Evolutionary conservation across 2,888 invertebrate species (phyloP).

Genomic region (Polydesmus complanatus): DNA sequence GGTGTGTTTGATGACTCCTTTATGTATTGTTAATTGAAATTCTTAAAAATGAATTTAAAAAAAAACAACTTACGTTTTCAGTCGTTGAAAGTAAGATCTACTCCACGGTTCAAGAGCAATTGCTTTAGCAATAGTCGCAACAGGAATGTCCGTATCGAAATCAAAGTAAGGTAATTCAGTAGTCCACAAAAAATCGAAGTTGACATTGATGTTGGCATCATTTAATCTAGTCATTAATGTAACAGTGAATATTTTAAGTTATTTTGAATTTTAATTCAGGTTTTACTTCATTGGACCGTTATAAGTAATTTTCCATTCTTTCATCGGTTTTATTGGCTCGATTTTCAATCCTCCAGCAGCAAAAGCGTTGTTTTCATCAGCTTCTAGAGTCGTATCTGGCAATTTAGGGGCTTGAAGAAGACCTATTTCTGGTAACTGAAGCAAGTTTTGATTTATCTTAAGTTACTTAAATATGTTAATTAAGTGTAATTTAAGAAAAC

Average conservation of each 20-base stretch:
- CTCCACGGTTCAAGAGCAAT: slow-evolving; percentile 63
- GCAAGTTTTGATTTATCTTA: slow-evolving; percentile 7
- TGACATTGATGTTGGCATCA: slow-evolving; percentile 40
- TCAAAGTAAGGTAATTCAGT: slow-evolving; percentile 51
- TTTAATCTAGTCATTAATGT: slow-evolving; percentile 7
- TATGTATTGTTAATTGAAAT: neutral
- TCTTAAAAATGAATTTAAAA: neutral
- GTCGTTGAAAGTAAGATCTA: slow-evolving; percentile 47
- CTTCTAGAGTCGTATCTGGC: slow-evolving; percentile 53
- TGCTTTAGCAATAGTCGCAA: slow-evolving; percentile 50
- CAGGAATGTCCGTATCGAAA: slow-evolving; percentile 56
- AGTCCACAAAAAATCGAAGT: slow-evolving; percentile 47
- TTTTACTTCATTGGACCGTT: slow-evolving; percentile 49
- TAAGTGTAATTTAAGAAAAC: neutral
- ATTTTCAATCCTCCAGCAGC: slow-evolving; percentile 55
- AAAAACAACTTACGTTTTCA: slow-evolving; percentile 43
- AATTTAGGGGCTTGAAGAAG: slow-evolving; percentile 51
- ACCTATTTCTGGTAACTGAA: slow-evolving; percentile 51
- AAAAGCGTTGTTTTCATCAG: slow-evolving; percentile 38
- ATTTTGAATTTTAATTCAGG: neutral
- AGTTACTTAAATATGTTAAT: neutral
- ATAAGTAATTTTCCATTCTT: slow-evolving; percentile 53
- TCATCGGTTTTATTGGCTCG: slow-evolving; percentile 55
- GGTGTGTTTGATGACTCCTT: slow-evolving; percentile 64
- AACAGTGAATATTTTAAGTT: neutral